phyloP scores from a whole-genome alignment of 2,113 vertebrate genomes.

The Varanus salvator region DNA sequence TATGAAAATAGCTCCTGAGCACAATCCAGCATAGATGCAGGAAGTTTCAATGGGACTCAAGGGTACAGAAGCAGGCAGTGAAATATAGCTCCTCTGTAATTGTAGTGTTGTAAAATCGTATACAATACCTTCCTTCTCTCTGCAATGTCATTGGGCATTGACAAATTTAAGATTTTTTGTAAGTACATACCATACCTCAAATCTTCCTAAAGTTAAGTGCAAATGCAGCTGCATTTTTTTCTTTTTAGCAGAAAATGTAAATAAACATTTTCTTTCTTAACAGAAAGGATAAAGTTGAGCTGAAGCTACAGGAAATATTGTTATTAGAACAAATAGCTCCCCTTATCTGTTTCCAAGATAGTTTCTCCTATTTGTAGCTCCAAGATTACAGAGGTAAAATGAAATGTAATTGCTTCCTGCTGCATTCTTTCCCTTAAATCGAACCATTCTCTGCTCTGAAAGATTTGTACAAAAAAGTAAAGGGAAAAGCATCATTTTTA shows the following conservation, averaged over 20 bases:
- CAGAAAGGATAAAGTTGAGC: neutral
- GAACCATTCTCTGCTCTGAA: neutral
- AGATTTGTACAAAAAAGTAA: neutral
- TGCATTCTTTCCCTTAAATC: neutral
- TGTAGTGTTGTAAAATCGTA: neutral
- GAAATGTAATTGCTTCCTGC: conserved; percentile 7
- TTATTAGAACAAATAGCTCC: neutral
- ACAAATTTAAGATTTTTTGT: neutral
- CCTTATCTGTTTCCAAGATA: neutral
- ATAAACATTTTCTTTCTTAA: neutral
- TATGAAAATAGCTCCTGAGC: neutral
- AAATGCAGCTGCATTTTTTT: neutral
- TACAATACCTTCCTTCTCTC: neutral
- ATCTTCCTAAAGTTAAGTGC: neutral
- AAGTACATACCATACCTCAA: too few species aligned
- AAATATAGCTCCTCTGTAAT: neutral
- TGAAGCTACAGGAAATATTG: neutral
- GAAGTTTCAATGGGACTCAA: neutral
- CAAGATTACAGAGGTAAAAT: neutral
- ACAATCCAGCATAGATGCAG: neutral
- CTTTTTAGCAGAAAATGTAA: neutral
- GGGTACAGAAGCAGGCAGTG: neutral
- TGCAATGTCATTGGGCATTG: neutral
- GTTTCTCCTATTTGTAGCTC: neutral
- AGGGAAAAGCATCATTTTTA: neutral